phyloP scores from a whole-genome alignment of 2,888 invertebrate genomes.

The Pristionchus maxplancki region DNA sequence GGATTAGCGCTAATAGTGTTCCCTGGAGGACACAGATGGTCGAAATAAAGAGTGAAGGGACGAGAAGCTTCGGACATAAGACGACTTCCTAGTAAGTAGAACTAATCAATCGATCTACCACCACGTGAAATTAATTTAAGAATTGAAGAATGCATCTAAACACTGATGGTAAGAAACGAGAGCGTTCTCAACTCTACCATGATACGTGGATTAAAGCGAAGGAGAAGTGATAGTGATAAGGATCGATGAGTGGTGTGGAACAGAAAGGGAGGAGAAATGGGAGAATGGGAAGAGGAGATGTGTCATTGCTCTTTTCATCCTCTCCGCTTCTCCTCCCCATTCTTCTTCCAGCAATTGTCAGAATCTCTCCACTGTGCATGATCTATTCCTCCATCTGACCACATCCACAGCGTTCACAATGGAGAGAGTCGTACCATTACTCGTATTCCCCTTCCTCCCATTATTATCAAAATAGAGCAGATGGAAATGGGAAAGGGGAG shows the following conservation, averaged over 20 bases:
- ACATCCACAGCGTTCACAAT: too few species aligned
- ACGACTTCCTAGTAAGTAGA: too few species aligned
- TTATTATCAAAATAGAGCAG: neutral
- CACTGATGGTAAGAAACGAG: neutral
- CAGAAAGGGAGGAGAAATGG: constrained; percentile 21
- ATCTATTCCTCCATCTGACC: neutral
- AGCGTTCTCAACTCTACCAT: neutral
- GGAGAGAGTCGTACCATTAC: neutral
- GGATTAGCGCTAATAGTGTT: neutral
- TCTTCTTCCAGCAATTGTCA: neutral
- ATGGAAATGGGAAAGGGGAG: neutral
- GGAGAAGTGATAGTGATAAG: constrained; percentile 7
- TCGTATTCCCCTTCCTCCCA: neutral
- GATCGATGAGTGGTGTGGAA: constrained; percentile 10
- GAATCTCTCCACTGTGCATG: neutral
- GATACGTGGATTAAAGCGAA: neutral
- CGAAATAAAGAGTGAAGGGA: neutral
- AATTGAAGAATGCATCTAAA: neutral
- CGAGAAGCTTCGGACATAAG: neutral
- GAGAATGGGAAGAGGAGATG: neutral
- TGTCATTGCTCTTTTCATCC: constrained; percentile 28
- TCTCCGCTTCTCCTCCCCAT: constrained; percentile 24
- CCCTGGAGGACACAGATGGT: neutral
- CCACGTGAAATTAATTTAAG: too few species aligned
- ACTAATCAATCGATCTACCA: too few species aligned